Evolutionary conservation across 2,888 invertebrate species (phyloP).

Genomic region (Cerastis rubricosa): DNA sequence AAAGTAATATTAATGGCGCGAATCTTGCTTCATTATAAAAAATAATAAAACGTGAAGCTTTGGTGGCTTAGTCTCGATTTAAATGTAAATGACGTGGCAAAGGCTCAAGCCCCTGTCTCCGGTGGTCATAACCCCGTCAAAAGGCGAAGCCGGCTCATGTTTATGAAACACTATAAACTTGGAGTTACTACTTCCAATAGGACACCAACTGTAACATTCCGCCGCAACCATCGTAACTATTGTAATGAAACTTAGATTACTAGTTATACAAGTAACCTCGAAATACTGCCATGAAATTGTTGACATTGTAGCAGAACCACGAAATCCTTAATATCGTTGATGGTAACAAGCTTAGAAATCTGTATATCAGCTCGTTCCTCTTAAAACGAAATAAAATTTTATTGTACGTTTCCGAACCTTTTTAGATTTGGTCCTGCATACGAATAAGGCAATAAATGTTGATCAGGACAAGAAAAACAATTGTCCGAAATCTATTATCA

Average conservation of each 20-base stretch:
- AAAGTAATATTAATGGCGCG: conserved; percentile 57
- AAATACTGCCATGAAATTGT: conserved; percentile 45
- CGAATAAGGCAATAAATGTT: conserved; percentile 88
- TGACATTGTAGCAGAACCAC: conserved; percentile 33
- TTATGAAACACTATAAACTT: conserved; percentile 70
- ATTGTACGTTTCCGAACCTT: conserved; percentile 83
- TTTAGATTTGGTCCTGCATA: conserved; percentile 86
- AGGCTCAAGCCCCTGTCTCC: conserved; percentile 68
- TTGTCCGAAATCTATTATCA: conserved; percentile 83
- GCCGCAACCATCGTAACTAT: conserved; percentile 54
- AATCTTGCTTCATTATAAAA: conserved; percentile 68
- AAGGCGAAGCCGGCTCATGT: conserved; percentile 72
- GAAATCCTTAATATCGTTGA: conserved; percentile 44
- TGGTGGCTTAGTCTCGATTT: conserved; percentile 72
- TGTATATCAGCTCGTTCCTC: conserved; percentile 72
- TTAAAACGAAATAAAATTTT: conserved; percentile 83
- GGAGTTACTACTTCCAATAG: conserved; percentile 58
- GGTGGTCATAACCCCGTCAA: conserved; percentile 69
- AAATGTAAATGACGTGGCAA: conserved; percentile 78
- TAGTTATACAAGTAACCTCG: conserved; percentile 48
- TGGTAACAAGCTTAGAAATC: conserved; percentile 59
- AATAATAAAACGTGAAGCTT: conserved; percentile 55
- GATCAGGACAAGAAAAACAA: conserved; percentile 86
- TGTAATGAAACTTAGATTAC: conserved; percentile 63
- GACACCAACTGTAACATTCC: conserved; percentile 54